phyloP scores from a whole-genome alignment of 1,140 invertebrate genomes.

The Neodiprion pinetum region DNA sequence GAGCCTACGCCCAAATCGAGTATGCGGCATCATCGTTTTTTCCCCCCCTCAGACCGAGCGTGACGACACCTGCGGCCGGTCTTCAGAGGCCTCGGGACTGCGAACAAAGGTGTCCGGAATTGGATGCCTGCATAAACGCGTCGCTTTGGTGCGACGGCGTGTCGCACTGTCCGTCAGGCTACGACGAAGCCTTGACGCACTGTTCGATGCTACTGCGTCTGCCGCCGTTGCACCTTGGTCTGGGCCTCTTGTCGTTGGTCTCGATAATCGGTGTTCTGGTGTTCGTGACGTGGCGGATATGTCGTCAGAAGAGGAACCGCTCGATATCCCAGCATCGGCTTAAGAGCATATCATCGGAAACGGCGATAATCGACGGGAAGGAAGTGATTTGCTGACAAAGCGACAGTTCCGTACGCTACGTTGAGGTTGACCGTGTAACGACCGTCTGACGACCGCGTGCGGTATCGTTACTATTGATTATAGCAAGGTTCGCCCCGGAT shows the following conservation, averaged over 20 bases:
- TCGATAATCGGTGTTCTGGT: constrained; percentile 54
- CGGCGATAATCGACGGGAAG: constrained; percentile 81
- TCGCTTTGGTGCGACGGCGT: constrained; percentile 90
- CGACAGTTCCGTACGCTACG: constrained; percentile 90
- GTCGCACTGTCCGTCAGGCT: constrained; percentile 84
- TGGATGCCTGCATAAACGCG: constrained; percentile 87
- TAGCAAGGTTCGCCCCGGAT: constrained; percentile 36
- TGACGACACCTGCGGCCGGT: constrained; percentile 59
- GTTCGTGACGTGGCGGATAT: constrained; percentile 65
- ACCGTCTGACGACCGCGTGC: constrained; percentile 76
- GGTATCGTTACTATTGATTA: constrained; percentile 32
- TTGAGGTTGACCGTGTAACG: constrained; percentile 87
- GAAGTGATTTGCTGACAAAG: constrained; percentile 93
- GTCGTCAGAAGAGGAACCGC: constrained; percentile 65
- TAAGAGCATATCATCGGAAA: constrained; percentile 79
- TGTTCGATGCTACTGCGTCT: constrained; percentile 78
- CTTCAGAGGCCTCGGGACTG: constrained; percentile 74
- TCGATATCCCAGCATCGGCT: constrained; percentile 78
- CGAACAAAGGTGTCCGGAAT: constrained; percentile 80
- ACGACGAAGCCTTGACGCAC: constrained; percentile 83
- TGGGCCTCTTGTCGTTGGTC: constrained; percentile 58
- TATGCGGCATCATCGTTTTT: background rate
- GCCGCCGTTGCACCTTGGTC: constrained; percentile 74
- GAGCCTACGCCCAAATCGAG: too few species aligned
- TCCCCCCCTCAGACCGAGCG: constrained; percentile 46